These are phyloP conservation scores for Microcebus murinus DNA, from an alignment of 2,113 vertebrate genomes.

Conservation along the genomic window DNA sequence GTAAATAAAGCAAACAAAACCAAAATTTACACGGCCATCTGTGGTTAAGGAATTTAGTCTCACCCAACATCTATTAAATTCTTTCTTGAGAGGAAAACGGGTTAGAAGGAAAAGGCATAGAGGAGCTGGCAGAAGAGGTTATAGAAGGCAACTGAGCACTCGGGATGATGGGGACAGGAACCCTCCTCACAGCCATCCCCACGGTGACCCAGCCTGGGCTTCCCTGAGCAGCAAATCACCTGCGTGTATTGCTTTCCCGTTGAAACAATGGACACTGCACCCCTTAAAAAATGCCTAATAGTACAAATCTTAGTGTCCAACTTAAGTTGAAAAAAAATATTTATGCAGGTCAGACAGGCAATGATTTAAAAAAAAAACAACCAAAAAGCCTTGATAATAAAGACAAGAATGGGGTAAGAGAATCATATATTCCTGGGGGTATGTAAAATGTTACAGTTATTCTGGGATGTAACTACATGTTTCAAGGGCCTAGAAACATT, in stretches of 20 bases:
- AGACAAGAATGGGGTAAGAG: not conserved
- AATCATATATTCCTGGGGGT: not conserved
- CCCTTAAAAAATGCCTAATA: not conserved
- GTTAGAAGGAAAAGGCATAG: not conserved
- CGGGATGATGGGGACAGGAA: not conserved
- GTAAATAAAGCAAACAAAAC: not conserved
- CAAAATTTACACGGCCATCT: not conserved
- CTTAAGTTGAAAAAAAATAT: not conserved
- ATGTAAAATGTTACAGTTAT: not conserved
- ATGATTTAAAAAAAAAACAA: not conserved
- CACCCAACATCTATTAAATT: not conserved
- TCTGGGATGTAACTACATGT: not conserved
- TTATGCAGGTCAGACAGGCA: not conserved
- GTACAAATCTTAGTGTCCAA: not conserved
- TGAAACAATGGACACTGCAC: not conserved
- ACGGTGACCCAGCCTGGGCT: accelerated
- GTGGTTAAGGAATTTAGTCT: not conserved
- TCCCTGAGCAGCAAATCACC: not conserved
- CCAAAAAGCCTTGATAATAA: not conserved
- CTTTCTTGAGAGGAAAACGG: not conserved
- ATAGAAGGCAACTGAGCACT: not conserved
- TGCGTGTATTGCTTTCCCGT: not conserved
- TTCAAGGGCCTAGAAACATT: not conserved
- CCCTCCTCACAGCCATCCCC: no score
- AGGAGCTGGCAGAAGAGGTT: not conserved